A percentile compares a stretch with the other conserved stretches of the same genome.
Conservation (phyloP, 1,140 invertebrate genomes). For the Aphelinus atriplicis region DNA sequence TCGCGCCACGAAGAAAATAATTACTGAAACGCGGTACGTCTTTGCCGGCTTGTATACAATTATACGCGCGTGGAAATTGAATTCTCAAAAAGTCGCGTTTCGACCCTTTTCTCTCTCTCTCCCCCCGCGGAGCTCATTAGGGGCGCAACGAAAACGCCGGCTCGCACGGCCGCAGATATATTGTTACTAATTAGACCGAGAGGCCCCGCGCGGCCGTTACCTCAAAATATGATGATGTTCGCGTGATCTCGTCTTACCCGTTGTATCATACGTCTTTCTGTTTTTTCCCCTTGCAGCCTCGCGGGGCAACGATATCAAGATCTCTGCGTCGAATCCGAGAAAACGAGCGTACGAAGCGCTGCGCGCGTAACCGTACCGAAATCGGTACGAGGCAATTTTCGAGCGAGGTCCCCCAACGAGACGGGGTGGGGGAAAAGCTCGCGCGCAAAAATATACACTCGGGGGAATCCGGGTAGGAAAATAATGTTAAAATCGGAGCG, state of each 20-base stretch:
- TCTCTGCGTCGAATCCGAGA: not conserved
- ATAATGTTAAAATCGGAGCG: conserved; percentile 22
- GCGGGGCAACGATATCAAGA: not conserved
- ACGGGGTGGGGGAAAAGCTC: not conserved
- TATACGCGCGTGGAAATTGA: conserved; percentile 46
- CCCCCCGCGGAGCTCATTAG: conserved; percentile 48
- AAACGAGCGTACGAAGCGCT: no score
- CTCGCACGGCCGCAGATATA: conserved; percentile 50
- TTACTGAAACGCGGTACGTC: conserved; percentile 34
- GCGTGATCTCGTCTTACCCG: conserved; percentile 17
- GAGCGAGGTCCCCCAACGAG: no score
- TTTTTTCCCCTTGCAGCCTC: conserved; percentile 5
- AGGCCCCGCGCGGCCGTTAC: conserved; percentile 47
- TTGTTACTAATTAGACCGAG: conserved; percentile 61
- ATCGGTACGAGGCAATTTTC: no score
- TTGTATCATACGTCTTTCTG: conserved; percentile 28
- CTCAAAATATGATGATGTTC: conserved; percentile 46
- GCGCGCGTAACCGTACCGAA: no score
- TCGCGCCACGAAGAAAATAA: conserved; percentile 26
- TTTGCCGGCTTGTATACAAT: conserved; percentile 39
- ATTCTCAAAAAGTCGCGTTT: conserved; percentile 47
- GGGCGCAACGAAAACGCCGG: conserved; percentile 28
- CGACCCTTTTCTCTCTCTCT: conserved; percentile 51
- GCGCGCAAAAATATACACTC: not conserved
- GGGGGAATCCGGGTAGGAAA: conserved; percentile 23